A percentile compares a stretch with the other conserved stretches of the same genome.
phyloP scores from a whole-genome alignment of 2,888 invertebrate species.

The Liposcelis brunnea region DNA sequence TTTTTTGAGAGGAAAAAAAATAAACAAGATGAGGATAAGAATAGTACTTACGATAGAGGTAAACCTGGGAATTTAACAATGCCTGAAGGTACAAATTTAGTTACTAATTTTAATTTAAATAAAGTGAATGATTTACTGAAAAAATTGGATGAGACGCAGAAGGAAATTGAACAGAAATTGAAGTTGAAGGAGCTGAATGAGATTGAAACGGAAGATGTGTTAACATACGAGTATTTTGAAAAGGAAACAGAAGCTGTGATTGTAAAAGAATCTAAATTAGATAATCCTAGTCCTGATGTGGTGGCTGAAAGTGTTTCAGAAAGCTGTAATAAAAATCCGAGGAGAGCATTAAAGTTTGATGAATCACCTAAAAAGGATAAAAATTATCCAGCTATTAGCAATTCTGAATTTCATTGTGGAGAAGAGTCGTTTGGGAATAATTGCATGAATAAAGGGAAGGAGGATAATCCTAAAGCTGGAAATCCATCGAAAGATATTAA shows the following conservation, averaged over 20 bases:
- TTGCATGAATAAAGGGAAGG: slow-evolving; percentile 20
- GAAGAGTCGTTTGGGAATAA: not conserved
- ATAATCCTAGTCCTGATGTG: slow-evolving; percentile 5
- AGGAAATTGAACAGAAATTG: slow-evolving; percentile 22
- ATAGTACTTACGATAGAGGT: not conserved
- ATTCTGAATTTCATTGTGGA: not conserved
- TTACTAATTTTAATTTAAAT: too few relatives aligned
- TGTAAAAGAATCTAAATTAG: slow-evolving; percentile 6
- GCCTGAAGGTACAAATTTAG: slow-evolving; percentile 18
- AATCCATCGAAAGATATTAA: slow-evolving; percentile 10
- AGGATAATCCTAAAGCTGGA: not conserved
- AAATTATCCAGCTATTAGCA: not conserved
- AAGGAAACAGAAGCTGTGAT: slow-evolving; percentile 9
- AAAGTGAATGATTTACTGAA: slow-evolving; percentile 26
- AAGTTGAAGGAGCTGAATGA: slow-evolving; percentile 9
- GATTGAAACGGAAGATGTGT: too few relatives aligned
- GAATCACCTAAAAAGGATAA: not conserved
- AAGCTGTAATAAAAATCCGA: slow-evolving; percentile 1
- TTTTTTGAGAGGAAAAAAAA: not conserved
- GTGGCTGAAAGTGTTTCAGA: too few relatives aligned
- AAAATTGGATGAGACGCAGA: slow-evolving; percentile 27
- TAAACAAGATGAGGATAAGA: not conserved
- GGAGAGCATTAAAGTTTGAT: slow-evolving; percentile 1
- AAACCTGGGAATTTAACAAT: slow-evolving; percentile 20
- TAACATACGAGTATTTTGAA: slow-evolving; percentile 1